Evolutionary conservation across 2,797 vertebrate genomes (phyloP).

Genomic region (Paguma larvata): DNA sequence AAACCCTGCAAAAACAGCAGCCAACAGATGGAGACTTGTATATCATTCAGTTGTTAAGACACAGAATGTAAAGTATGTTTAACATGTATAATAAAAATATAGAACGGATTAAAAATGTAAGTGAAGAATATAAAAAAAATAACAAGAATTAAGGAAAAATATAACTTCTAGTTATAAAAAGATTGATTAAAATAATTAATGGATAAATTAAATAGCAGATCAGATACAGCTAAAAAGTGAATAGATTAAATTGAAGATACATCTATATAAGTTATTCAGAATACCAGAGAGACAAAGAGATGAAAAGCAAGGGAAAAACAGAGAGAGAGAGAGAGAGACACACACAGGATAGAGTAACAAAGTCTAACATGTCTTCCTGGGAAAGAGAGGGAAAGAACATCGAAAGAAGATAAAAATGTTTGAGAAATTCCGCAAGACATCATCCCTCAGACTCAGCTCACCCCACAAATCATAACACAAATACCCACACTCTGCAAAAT

Average conservation of each 20-base stretch:
- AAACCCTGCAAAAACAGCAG: not conserved
- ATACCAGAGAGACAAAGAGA: conserved; percentile 20
- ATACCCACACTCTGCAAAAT: not conserved
- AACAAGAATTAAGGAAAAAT: not conserved
- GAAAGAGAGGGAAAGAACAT: not conserved
- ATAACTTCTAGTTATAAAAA: not conserved
- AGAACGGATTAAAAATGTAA: not conserved
- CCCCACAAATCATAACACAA: not conserved
- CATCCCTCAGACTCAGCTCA: not conserved
- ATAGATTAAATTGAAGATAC: not conserved
- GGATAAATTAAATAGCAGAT: not conserved
- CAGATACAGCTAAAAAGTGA: not conserved
- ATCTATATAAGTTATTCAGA: not conserved
- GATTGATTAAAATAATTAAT: not conserved
- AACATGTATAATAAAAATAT: not conserved
- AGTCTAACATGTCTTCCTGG: not conserved
- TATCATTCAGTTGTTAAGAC: not conserved
- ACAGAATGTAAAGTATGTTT: not conserved
- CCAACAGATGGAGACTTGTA: not conserved
- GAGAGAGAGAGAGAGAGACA: not conserved
- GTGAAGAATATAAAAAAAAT: not conserved
- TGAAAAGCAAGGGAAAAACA: not conserved
- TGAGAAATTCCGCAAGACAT: not conserved
- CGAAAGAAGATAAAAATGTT: not conserved
- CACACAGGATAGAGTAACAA: not conserved